These are phyloP conservation scores for Blennius ocellaris DNA, from an alignment of 2,113 vertebrate genomes.

Conservation along the genomic window DNA sequence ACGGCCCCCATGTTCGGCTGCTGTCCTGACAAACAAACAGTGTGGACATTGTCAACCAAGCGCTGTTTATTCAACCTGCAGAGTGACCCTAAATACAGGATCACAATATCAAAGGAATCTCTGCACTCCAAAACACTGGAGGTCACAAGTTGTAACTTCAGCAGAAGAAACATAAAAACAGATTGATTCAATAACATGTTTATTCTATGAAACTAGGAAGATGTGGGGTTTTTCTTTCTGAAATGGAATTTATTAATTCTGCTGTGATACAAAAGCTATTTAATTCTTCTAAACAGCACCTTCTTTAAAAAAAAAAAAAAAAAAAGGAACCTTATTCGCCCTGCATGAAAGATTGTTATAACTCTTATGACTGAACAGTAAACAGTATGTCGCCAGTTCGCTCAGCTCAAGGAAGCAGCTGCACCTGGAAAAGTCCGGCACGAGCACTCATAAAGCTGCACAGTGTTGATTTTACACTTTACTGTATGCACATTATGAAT, in stretches of 20 bases:
- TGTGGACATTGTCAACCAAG: constrained; percentile 16
- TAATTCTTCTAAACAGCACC: too few relatives aligned
- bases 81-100: not conserved
- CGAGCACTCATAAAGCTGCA: not conserved
- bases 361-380: not conserved
- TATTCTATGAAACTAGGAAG: too few relatives aligned
- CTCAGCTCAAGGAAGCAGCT: constrained; percentile 5
- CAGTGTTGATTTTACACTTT: not conserved
- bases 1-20: not conserved
- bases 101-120: not conserved
- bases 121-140: too few relatives aligned
- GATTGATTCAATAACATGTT: too few relatives aligned
- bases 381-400: accelerated
- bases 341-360: not conserved
- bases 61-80: not conserved
- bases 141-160: too few relatives aligned
- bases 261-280: too few relatives aligned
- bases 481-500: constrained; percentile 3
- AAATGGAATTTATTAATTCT: too few relatives aligned
- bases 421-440: not conserved
- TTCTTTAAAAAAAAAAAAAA: too few relatives aligned
- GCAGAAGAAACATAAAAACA: too few relatives aligned
- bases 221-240: too few relatives aligned
- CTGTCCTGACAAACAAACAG: constrained; percentile 9
- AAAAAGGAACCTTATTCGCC: too few relatives aligned